These are phyloP conservation scores for Cheirogaleus major DNA, from an alignment of 2,797 vertebrate genomes.

Conservation along the genomic window DNA sequence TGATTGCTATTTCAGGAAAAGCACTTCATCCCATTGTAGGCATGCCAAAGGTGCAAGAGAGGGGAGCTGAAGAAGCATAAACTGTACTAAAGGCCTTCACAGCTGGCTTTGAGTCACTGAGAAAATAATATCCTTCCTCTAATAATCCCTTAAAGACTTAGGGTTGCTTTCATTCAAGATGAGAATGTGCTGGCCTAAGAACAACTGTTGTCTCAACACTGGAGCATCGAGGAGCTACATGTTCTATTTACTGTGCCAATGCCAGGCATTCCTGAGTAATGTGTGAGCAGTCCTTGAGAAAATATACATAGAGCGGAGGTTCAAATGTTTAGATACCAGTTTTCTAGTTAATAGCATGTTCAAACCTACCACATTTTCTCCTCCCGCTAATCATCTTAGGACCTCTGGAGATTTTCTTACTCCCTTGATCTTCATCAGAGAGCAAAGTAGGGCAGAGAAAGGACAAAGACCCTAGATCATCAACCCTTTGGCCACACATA, in stretches of 20 bases:
- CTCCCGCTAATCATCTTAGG: background rate
- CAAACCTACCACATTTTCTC: background rate
- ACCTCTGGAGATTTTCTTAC: background rate
- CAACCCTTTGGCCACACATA: background rate
- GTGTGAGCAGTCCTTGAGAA: slow-evolving; percentile 31
- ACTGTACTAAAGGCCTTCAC: background rate
- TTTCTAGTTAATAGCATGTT: background rate
- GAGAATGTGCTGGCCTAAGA: slow-evolving; percentile 52
- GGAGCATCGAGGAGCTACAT: background rate
- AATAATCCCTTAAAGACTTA: slow-evolving; percentile 34
- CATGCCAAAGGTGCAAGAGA: slow-evolving; percentile 60
- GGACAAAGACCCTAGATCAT: background rate
- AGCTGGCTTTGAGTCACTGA: slow-evolving; percentile 58
- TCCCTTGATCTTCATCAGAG: background rate
- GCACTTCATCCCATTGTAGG: slow-evolving; percentile 65
- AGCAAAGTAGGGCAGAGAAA: background rate
- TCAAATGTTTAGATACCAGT: background rate
- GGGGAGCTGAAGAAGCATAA: background rate
- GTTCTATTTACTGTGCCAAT: slow-evolving; percentile 12
- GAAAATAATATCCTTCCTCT: slow-evolving; percentile 57
- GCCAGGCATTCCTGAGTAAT: slow-evolving; percentile 43
- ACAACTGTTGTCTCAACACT: slow-evolving; percentile 36
- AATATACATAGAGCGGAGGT: background rate
- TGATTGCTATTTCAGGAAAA: slow-evolving; percentile 77
- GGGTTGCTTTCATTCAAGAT: background rate